phyloP scores from a whole-genome alignment of 1,140 invertebrate species.

The Drosophila sturtevanti region DNA sequence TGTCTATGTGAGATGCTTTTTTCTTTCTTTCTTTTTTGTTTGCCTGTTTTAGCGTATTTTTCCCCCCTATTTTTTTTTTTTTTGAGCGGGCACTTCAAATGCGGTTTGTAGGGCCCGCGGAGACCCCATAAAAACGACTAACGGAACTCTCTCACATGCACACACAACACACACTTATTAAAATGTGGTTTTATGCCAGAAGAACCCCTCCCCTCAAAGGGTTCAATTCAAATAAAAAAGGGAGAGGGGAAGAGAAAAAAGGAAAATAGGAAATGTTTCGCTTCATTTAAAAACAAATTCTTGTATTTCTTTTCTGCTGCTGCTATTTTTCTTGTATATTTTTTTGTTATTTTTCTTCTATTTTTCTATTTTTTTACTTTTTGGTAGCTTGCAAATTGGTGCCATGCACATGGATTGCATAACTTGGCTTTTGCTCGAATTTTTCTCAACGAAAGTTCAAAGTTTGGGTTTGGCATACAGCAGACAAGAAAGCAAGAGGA shows the following conservation, averaged over 20 bases:
- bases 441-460: constrained; percentile 7
- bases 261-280: constrained; percentile 66
- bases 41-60: constrained; percentile 55
- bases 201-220: constrained; percentile 11
- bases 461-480: constrained; percentile 13
- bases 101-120: constrained; percentile 73
- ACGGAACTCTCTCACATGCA: constrained; percentile 42
- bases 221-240: constrained; percentile 10
- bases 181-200: constrained; percentile 68
- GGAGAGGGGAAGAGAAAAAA: constrained; percentile 15
- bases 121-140: constrained; percentile 77
- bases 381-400: constrained; percentile 46
- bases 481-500: not conserved
- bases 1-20: constrained; percentile 1
- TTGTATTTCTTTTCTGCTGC: constrained; percentile 13
- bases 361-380: constrained; percentile 7
- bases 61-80: constrained; percentile 37
- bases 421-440: constrained; percentile 33
- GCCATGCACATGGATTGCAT: constrained; percentile 63
- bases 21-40: constrained; percentile 8
- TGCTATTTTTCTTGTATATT: constrained; percentile 21
- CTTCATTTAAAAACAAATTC: constrained; percentile 47
- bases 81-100: constrained; percentile 71
- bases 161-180: constrained; percentile 57
- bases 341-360: constrained; percentile 21